These are phyloP conservation scores for Cinara cedri DNA, from an alignment of 2,888 invertebrate species.

Conservation along the genomic window DNA sequence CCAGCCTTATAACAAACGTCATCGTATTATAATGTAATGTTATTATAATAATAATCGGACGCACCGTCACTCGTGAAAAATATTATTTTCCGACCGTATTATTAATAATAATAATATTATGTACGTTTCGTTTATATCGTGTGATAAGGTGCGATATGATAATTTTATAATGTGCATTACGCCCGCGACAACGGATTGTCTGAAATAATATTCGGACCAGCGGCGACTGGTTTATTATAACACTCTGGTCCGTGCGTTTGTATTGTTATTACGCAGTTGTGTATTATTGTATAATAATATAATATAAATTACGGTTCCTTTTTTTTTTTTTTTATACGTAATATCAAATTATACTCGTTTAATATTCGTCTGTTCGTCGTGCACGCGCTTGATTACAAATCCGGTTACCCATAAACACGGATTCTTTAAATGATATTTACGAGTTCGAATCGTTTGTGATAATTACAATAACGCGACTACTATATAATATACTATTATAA, in stretches of 20 bases:
- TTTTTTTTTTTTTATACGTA: background rate
- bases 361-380: conserved; percentile 7
- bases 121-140: no score
- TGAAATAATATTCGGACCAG: background rate
- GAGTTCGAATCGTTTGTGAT: conserved; percentile 31
- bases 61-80: no score
- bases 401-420: conserved; percentile 32
- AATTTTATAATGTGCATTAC: no score
- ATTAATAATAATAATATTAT: no score
- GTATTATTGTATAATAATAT: background rate
- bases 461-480: conserved; percentile 12
- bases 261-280: background rate
- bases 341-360: background rate
- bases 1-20: no score
- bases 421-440: conserved; percentile 40
- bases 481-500: no score
- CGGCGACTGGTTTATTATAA: conserved; percentile 10
- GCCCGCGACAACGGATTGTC: background rate
- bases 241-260: background rate
- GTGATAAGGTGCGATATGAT: no score
- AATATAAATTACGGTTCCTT: background rate
- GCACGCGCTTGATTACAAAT: conserved; percentile 29
- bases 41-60: no score
- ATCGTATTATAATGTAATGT: no score
- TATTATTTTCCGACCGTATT: no score